A percentile compares a stretch with the other conserved stretches of the same genome.
phyloP scores from a whole-genome alignment of 92 coral and sea anemone species.

The Epizoanthus illoricatus region DNA sequence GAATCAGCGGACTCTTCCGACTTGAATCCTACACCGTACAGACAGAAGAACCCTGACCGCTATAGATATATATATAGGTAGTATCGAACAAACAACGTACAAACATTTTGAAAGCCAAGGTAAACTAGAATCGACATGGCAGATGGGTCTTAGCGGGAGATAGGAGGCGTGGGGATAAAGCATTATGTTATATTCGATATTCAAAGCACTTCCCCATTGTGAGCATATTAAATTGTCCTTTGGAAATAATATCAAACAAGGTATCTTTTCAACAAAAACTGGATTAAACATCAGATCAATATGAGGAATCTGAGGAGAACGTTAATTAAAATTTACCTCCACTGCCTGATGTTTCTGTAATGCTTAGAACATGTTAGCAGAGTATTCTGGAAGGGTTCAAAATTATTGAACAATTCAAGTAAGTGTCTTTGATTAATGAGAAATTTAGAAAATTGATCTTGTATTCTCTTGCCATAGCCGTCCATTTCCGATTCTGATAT shows the following conservation, averaged over 20 bases:
- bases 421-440: too few relatives aligned
- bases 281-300: too few relatives aligned
- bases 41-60: background rate
- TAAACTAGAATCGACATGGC: conserved; percentile 4
- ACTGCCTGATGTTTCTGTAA: background rate
- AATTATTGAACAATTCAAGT: too few relatives aligned
- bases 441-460: too few relatives aligned
- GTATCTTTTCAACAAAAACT: conserved; percentile 8
- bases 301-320: background rate
- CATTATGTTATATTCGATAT: background rate
- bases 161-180: background rate
- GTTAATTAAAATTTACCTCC: conserved; percentile 12
- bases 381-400: too few relatives aligned
- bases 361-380: too few relatives aligned
- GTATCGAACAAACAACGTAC: background rate
- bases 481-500: too few relatives aligned
- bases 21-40: too few relatives aligned
- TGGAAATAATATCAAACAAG: conserved; percentile 18
- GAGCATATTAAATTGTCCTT: background rate
- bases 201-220: background rate
- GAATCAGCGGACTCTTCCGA: background rate
- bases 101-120: background rate
- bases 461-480: too few relatives aligned
- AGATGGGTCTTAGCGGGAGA: background rate
- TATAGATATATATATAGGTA: background rate